Evolutionary conservation across 2,888 invertebrate species (phyloP), one percentile per base, ranked within the genome.

Genomic region (Unio pictorum): DNA sequence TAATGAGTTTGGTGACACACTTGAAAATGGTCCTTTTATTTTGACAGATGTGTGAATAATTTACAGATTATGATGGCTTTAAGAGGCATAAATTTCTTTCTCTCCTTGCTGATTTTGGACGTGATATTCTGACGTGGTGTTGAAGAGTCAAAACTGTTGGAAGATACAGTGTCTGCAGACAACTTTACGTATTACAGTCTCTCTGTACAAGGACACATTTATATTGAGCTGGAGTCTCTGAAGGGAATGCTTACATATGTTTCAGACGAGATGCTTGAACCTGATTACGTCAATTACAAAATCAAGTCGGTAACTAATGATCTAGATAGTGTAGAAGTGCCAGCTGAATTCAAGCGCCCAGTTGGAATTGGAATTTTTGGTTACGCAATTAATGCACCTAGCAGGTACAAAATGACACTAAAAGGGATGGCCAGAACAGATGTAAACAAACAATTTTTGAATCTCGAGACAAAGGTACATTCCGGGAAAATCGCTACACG

Each of bases 301-400:
- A 82, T 92, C 45, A 91, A 92, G 75, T 92, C 92, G 18, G 89
- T 90, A 34, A 91, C 92, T 23, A 92, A 92, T 86, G 92, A 92
- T 7, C 84, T 90, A 69, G 92, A 93, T 81, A 78, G 86, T 65
- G 86, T 92, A 72, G 88, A 91, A 72, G 90, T 93, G 76, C 91
- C 92, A 30, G 84, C 88, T 55, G 88, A 57, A 73, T 92, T 92
- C 80, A 89, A 88, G 64, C 88, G 92, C 65, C 92, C 92, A 11
- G 89, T 92, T 59, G 91, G 91, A 66, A 90, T 93, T 64, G 92
- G 91, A 17, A 89, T 92, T 59, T 93, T 92, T 84, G 93, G 92
- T 18, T 92, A 92, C 83, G 91, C 92, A 4, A 76, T 89, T 3
- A 71, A 80, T 83, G 30, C 0, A 34, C 34, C 7, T 1, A 34